Evolutionary conservation across 2,888 invertebrate genomes (phyloP).

Genomic region (Orthosia gracilis): DNA sequence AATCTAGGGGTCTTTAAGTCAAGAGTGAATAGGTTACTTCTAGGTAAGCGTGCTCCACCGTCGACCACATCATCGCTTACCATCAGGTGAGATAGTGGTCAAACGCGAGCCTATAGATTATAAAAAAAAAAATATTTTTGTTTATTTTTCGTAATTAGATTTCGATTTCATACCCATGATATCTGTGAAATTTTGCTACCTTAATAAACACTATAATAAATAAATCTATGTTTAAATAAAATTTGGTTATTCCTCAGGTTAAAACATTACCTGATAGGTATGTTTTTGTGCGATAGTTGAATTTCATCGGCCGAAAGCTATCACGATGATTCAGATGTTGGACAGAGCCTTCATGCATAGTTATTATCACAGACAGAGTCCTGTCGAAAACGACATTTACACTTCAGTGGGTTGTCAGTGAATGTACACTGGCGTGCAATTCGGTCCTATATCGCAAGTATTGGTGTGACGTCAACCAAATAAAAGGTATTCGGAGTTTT

Average conservation of each 20-base stretch:
- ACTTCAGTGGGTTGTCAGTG: slow-evolving; percentile 21
- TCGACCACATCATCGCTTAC: no score
- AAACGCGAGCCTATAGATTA: no score
- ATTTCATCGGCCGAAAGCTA: not conserved
- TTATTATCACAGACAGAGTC: not conserved
- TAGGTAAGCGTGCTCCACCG: no score
- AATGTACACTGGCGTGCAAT: slow-evolving; percentile 1
- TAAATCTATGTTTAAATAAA: not conserved
- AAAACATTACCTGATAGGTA: not conserved
- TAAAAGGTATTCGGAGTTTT: not conserved
- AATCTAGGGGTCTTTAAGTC: no score
- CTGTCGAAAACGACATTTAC: slow-evolving; percentile 32
- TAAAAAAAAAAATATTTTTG: no score
- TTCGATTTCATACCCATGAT: no score
- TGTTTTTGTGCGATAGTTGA: not conserved
- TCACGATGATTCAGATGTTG: not conserved
- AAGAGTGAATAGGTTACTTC: no score
- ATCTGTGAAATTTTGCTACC: no score
- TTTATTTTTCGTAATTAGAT: no score
- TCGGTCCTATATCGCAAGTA: slow-evolving; percentile 1
- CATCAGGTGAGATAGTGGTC: no score
- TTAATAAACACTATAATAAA: no score
- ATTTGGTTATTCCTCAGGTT: not conserved
- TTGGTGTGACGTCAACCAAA: slow-evolving; percentile 7
- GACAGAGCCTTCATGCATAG: not conserved